Percentiles rank a stretch among this genome's conserved stretches.
These are phyloP conservation scores for Epiblema foenella DNA, from an alignment of 2,888 invertebrate species.

Conservation along the genomic window DNA sequence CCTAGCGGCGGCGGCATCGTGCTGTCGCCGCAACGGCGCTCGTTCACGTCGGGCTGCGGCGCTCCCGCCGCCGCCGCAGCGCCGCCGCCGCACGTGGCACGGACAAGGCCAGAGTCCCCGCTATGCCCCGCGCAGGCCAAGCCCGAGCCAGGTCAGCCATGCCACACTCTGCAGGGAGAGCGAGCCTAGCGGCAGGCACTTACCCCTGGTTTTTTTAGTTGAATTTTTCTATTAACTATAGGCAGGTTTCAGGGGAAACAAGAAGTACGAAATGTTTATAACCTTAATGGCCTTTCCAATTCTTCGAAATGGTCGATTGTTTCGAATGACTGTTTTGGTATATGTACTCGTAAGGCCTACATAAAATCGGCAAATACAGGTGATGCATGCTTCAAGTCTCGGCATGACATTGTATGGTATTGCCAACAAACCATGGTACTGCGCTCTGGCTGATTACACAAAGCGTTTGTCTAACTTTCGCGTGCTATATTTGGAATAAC, in stretches of 20 bases:
- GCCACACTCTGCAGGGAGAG: no score
- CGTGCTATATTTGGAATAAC: neutral
- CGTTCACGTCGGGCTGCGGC: slow-evolving; percentile 94
- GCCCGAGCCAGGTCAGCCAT: slow-evolving; percentile 62
- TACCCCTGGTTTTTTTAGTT: no score
- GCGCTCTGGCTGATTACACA: no score
- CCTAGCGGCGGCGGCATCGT: slow-evolving; percentile 87
- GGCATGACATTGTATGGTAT: slow-evolving; percentile 61
- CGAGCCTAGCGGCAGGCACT: no score
- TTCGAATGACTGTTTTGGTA: neutral
- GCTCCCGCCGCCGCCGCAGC: slow-evolving; percentile 85
- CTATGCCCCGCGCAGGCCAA: slow-evolving; percentile 59
- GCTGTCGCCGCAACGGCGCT: slow-evolving; percentile 93
- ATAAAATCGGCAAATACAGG: slow-evolving; percentile 60
- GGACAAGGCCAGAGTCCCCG: slow-evolving; percentile 75
- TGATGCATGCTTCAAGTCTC: slow-evolving; percentile 61
- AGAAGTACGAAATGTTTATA: neutral
- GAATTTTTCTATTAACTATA: no score
- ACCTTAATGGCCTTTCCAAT: slow-evolving; percentile 14
- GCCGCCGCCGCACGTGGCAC: slow-evolving; percentile 83
- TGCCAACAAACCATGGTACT: slow-evolving; percentile 57
- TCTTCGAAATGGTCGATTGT: slow-evolving; percentile 21
- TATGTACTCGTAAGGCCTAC: slow-evolving; percentile 55
- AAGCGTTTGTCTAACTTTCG: no score
- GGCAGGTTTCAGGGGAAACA: slow-evolving; percentile 55